Evolutionary conservation across 1,140 invertebrate genomes (phyloP), one percentile per base, ranked within the genome.

Genomic region (Rhyacophila brunnea): DNA sequence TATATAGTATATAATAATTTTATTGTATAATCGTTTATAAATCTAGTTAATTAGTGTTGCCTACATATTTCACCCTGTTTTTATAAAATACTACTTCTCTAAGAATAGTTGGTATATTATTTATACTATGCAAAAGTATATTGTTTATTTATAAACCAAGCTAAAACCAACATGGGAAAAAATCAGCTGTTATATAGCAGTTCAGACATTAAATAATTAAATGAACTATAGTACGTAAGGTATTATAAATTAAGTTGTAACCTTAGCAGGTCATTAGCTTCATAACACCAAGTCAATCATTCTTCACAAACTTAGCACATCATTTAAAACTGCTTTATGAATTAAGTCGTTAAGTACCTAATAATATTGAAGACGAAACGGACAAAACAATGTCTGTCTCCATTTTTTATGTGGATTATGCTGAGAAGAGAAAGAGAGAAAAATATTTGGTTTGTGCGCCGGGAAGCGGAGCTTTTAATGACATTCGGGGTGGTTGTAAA

Each of bases 401-500:
- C 28, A 58, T 66, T 52, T 42, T 52, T 48, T 34, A 62, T 52
- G 20, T 14, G 15, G 38, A 51, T 5, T 14, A 7, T 11, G 1
- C 6, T 20, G 28, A 5, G 23, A 20, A 17, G 2, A 11, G 49
- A 38, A 13, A 40, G 47, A 58, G 56, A 50, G 18, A 32, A 17
- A 35, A 18, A 13, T 9, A 14, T 52, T 15, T 44, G 42, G 43
- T n/a, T n/a, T n/a, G 43, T 49, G 23, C 42, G 34, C 36, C 50
- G 32, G 20, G 45, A 42, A 45, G 32, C 52, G 38, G 45, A 60
- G 34, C 49, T 60, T 64, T 59, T 64, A 64, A 64, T 60, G 62
- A 64, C 62, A 64, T 50, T 49, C 50, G n/a, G 53, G 58, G 46
- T 47, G 54, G 54, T 57, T 42, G 56, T 63, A 55, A 58, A 63